Percentiles rank a stretch among this genome's conserved stretches.
Evolutionary conservation across 2,888 invertebrate species (phyloP).

Genomic region (Harmothoe impar): DNA sequence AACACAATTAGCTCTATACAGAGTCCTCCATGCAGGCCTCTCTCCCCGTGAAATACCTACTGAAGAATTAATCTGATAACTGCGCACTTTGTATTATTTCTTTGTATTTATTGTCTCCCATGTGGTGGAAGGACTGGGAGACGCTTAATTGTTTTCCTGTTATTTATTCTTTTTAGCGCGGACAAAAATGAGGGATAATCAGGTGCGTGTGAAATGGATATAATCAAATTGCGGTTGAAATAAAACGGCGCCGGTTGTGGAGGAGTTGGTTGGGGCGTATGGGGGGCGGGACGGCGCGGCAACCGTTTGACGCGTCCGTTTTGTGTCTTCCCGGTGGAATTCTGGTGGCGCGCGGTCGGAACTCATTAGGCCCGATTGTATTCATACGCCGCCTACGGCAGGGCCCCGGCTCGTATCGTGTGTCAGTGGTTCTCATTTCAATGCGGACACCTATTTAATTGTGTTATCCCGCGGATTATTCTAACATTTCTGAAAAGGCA

Average conservation of each 20-base stretch:
- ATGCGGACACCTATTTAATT: slow-evolving; percentile 54
- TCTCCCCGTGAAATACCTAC: background rate
- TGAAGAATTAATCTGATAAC: slow-evolving; percentile 38
- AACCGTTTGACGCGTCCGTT: slow-evolving; percentile 27
- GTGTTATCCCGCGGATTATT: slow-evolving; percentile 61
- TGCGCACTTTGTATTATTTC: background rate
- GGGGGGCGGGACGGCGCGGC: background rate
- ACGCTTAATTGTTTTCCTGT: slow-evolving; percentile 40
- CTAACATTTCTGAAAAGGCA: slow-evolving; percentile 56
- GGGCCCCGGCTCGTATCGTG: slow-evolving; percentile 7
- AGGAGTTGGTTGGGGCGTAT: background rate
- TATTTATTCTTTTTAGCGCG: slow-evolving; percentile 49
- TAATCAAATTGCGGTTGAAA: slow-evolving; percentile 51
- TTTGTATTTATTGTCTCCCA: background rate
- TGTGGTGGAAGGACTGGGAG: no score
- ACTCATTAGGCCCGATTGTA: slow-evolving; percentile 50
- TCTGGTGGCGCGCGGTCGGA: slow-evolving; percentile 18
- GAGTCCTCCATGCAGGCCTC: background rate
- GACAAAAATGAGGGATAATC: slow-evolving; percentile 39
- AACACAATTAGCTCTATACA: slow-evolving; percentile 18
- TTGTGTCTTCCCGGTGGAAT: slow-evolving; percentile 38
- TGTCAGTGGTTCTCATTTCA: slow-evolving; percentile 46
- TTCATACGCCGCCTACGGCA: slow-evolving; percentile 34
- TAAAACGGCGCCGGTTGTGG: slow-evolving; percentile 41
- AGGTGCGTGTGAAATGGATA: slow-evolving; percentile 47